A percentile compares a stretch with the other conserved stretches of the same genome.
Evolutionary conservation across 1,140 invertebrate species (phyloP).

Genomic region (Caenorhabditis briggsae): DNA sequence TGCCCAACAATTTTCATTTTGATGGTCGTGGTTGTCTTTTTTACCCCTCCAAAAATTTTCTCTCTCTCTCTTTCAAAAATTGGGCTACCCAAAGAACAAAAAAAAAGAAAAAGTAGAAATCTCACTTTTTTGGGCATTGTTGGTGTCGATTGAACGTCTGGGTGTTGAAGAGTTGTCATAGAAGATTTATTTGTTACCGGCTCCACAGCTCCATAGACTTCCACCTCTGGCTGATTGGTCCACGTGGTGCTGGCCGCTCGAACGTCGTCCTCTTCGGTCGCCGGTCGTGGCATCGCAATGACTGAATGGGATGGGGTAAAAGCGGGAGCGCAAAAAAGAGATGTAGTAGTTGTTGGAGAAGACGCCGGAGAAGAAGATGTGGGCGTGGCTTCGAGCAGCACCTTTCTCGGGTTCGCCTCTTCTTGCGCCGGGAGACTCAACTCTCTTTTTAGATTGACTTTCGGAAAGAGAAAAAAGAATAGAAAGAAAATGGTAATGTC

Average conservation of each 20-base stretch:
- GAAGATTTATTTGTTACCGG: not conserved
- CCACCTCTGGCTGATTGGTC: conserved; percentile 26
- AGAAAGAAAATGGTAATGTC: conserved; percentile 37
- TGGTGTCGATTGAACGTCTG: not conserved
- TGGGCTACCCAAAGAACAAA: not conserved
- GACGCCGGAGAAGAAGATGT: not conserved
- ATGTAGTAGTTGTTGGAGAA: conserved; percentile 13
- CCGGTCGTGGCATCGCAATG: conserved; percentile 40
- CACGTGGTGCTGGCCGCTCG: conserved; percentile 42
- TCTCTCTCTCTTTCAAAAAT: not conserved
- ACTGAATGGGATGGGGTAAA: not conserved
- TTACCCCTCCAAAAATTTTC: not conserved
- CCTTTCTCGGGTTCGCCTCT: conserved; percentile 21
- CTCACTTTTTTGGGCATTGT: conserved; percentile 47
- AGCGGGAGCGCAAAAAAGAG: not conserved
- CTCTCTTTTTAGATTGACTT: not conserved
- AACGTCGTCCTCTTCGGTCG: conserved; percentile 38
- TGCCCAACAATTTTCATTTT: conserved; percentile 34
- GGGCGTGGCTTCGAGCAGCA: conserved; percentile 46
- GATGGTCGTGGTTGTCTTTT: conserved; percentile 28
- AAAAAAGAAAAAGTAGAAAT: not conserved
- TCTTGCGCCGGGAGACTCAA: not conserved
- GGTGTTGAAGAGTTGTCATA: conserved; percentile 49
- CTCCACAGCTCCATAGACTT: conserved; percentile 31
- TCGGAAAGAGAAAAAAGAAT: not conserved